Evolutionary conservation across 2,113 vertebrate genomes (phyloP).

Genomic region (Jacana jacana): DNA sequence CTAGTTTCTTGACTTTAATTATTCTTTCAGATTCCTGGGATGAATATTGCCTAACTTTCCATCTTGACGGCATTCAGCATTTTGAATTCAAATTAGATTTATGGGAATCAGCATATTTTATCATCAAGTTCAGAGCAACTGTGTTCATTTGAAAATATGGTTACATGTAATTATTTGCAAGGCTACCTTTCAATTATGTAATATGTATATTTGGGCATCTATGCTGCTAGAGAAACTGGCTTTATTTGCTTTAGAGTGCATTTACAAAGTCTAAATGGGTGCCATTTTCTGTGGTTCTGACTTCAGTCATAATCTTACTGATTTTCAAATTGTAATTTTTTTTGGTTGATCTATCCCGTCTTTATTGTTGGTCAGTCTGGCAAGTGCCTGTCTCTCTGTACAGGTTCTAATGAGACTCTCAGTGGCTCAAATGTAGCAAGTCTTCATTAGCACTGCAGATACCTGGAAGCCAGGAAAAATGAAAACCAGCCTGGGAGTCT

Average conservation of each 20-base stretch:
- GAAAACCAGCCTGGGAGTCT: background rate
- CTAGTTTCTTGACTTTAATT: background rate
- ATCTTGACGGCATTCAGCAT: background rate
- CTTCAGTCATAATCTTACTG: background rate
- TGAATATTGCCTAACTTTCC: background rate
- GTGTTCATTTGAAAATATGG: background rate
- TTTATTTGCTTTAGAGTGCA: background rate
- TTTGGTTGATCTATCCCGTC: background rate
- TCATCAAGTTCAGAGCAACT: background rate
- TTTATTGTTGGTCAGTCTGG: background rate
- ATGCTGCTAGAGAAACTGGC: background rate
- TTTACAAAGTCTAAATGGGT: background rate
- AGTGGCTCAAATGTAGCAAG: background rate
- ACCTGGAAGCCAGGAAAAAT: background rate
- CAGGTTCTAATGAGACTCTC: background rate
- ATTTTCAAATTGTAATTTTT: background rate
- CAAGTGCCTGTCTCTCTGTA: background rate
- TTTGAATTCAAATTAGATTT: background rate
- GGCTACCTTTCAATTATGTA: background rate
- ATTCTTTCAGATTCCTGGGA: background rate
- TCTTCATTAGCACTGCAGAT: background rate
- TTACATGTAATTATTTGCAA: background rate
- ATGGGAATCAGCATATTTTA: background rate
- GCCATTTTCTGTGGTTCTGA: background rate
- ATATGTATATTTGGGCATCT: background rate